Percentiles rank a stretch among this genome's conserved stretches.
Evolutionary conservation across 2,113 vertebrate genomes (phyloP).

Genomic region (Ptyas mucosa): DNA sequence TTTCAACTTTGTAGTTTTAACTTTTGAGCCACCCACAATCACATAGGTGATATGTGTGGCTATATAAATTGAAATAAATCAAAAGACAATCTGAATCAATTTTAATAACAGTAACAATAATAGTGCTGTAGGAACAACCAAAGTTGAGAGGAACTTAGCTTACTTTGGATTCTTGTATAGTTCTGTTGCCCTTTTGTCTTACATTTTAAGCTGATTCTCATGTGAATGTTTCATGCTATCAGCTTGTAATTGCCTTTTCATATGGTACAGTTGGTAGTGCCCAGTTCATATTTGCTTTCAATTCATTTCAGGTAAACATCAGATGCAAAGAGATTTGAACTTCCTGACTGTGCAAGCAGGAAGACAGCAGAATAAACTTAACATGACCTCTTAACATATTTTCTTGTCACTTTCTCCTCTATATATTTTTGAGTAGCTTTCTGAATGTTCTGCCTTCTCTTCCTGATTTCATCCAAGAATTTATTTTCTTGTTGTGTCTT

Average conservation of each 20-base stretch:
- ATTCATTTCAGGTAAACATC: not conserved
- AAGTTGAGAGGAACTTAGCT: slow-evolving; percentile 15
- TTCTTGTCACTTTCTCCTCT: not conserved
- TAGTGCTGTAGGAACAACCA: slow-evolving; percentile 32
- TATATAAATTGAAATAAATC: slow-evolving; percentile 57
- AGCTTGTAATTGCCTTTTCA: slow-evolving; percentile 44
- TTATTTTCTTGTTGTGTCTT: not conserved
- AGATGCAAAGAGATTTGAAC: not conserved
- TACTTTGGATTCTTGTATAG: not conserved
- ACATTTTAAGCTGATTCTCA: slow-evolving; percentile 7
- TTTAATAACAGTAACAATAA: slow-evolving; percentile 72
- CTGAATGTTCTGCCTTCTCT: not conserved
- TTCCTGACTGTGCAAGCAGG: not conserved
- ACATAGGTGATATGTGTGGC: not conserved
- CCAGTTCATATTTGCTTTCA: slow-evolving; percentile 50
- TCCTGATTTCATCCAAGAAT: not conserved
- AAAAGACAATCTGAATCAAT: slow-evolving; percentile 70
- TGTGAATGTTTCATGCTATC: slow-evolving; percentile 11
- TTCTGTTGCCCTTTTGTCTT: not conserved
- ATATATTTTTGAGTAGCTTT: not conserved
- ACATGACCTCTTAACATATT: not conserved
- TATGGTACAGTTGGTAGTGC: slow-evolving; percentile 40
- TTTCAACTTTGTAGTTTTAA: not conserved
- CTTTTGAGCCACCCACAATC: not conserved
- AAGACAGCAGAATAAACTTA: not conserved